Evolutionary conservation across 2,888 invertebrate genomes (phyloP), one percentile per base, ranked within the genome.

Genomic region (Sisyra terminalis): DNA sequence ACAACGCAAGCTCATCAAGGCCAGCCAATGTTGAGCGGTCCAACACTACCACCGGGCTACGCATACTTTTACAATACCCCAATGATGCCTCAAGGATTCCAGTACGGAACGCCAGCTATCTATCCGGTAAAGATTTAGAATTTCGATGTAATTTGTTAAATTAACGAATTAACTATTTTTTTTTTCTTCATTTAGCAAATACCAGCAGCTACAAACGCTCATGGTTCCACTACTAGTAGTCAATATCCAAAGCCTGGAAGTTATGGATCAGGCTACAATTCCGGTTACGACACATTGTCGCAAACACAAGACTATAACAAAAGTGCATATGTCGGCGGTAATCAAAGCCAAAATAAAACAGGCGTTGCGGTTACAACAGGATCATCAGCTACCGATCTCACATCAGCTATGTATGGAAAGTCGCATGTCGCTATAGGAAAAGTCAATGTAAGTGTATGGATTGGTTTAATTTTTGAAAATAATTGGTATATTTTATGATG

Each of bases 401-500:
- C 71, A 53, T 75, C 76, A 50, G 79, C 83, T 29, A 86, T 89
- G 75, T 92, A 90, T 62, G 79, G 82, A 55, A 90, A 90, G 63
- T 73, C 78, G 50, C 89, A 90, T 62, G 81, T 84, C 51, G 80
- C 88, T 57, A 75, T 90, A 59, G 83, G 81, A 59, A 89, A 89
- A 71, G 87, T 89, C 60, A 86, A 86, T 66, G 86, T 86, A 65
- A 78, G 84, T 79, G n/a, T 55, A 39, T 40, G 15, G 5, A 3
- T 3, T 14, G 34, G 24, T 5, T 24, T 24, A 5, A 24, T 24
- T 24, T 24, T 5, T 24, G 7, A 24, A 24, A 5, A 24, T 24
- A 24, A 24, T 3, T 24, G 24, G 24, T 24, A 5, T 5, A 24
- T n/a, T n/a, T n/a, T 5, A 24, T 24, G 24, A 24, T 24, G 24